Evolutionary conservation across 2,888 invertebrate genomes (phyloP).

Genomic region (Ctenicera cuprea): DNA sequence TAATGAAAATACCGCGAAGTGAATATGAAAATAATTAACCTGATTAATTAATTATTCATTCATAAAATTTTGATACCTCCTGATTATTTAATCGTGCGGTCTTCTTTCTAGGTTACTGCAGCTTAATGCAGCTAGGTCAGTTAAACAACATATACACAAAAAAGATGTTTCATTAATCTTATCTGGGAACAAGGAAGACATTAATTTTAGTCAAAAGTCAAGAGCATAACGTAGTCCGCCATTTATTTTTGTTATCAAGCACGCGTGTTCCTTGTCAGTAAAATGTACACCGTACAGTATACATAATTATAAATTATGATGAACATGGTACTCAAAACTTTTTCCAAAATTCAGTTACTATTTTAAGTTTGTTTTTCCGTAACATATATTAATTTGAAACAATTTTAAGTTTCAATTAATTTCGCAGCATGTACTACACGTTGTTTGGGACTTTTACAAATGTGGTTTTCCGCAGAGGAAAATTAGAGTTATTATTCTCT

Average conservation of each 20-base stretch:
- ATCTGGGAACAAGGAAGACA: slow-evolving; percentile 40
- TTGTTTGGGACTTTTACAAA: background rate
- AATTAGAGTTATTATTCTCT: background rate
- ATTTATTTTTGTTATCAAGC: slow-evolving; percentile 47
- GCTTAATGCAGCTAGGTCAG: slow-evolving; percentile 5
- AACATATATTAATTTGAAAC: too few relatives aligned
- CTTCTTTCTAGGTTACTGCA: slow-evolving; percentile 9
- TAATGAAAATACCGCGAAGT: too few relatives aligned
- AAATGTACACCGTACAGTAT: slow-evolving; percentile 27
- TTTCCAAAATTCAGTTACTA: background rate
- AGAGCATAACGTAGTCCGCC: slow-evolving; percentile 40
- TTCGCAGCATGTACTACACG: too few relatives aligned
- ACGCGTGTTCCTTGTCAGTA: slow-evolving; percentile 41
- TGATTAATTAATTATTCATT: too few relatives aligned
- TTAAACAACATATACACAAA: slow-evolving; percentile 33
- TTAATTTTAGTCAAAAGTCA: slow-evolving; percentile 45
- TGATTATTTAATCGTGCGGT: slow-evolving; percentile 3
- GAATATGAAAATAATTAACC: too few relatives aligned
- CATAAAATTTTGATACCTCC: background rate
- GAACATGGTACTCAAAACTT: slow-evolving; percentile 1
- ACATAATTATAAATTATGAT: slow-evolving; percentile 36
- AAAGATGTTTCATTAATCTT: slow-evolving; percentile 41
- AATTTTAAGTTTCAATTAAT: too few relatives aligned
- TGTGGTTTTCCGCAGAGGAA: background rate
- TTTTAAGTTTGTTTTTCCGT: background rate